Conservation (phyloP, 2,113 vertebrate genomes). For the Gavialis gangeticus region DNA sequence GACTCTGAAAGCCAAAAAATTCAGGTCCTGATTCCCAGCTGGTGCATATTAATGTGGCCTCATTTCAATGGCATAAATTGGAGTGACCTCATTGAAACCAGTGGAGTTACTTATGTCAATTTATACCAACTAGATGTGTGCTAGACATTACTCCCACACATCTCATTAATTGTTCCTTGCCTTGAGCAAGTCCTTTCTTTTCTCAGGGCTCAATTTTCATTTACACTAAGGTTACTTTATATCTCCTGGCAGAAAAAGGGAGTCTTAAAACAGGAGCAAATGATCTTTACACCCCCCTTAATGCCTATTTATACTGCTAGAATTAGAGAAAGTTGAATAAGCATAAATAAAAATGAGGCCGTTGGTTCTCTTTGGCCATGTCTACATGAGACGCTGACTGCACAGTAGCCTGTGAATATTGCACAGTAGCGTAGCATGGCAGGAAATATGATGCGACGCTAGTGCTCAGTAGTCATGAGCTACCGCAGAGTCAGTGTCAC, state of each 20-base stretch:
- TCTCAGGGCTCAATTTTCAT: slow-evolving; percentile 25
- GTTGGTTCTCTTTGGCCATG: not conserved
- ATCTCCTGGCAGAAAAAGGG: slow-evolving; percentile 6
- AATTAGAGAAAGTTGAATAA: not conserved
- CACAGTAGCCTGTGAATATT: no score
- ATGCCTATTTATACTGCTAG: not conserved
- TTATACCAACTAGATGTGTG: not conserved
- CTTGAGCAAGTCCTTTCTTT: slow-evolving; percentile 10
- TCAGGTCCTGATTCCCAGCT: not conserved
- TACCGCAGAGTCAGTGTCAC: no score
- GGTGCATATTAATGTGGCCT: not conserved
- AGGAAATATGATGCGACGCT: no score
- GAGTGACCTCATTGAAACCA: not conserved
- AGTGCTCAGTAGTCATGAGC: no score
- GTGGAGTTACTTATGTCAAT: not conserved
- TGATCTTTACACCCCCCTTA: not conserved
- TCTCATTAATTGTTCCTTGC: slow-evolving; percentile 32
- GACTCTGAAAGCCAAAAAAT: not conserved
- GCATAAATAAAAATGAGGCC: not conserved
- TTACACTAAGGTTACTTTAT: slow-evolving; percentile 6
- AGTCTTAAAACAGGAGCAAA: not conserved
- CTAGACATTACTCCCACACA: not conserved
- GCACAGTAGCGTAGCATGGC: no score
- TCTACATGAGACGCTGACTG: no score
- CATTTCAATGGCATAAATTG: not conserved